Conservation (phyloP, 2,888 invertebrate species). For the Urechis unicinctus region DNA sequence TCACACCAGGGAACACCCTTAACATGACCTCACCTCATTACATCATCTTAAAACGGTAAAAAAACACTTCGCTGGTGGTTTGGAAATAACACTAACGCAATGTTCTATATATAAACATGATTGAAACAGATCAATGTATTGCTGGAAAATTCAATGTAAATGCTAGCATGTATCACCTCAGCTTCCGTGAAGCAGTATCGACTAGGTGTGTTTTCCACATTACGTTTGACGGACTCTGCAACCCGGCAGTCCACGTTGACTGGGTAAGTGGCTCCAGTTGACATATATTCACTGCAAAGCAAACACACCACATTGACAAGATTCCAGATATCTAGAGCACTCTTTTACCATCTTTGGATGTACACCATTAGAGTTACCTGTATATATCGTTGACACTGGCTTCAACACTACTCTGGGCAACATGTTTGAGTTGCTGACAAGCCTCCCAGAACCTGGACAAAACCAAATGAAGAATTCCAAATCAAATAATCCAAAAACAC, state of each 20-base stretch:
- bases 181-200: conserved; percentile 78
- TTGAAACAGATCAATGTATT: not conserved
- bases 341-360: not conserved
- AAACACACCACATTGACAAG: conserved; percentile 1
- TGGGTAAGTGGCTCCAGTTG: conserved; percentile 88
- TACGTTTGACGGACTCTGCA: conserved; percentile 58
- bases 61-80: not conserved
- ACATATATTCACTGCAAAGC: conserved; percentile 71
- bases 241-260: conserved; percentile 95
- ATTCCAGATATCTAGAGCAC: not conserved
- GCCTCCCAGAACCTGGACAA: conserved; percentile 83
- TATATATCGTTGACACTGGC: conserved; percentile 48
- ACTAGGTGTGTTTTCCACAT: conserved; percentile 40
- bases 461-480: not conserved
- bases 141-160: not conserved
- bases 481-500: not conserved
- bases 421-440: conserved; percentile 69
- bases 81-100: not conserved
- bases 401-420: conserved; percentile 68
- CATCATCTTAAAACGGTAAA: too few species aligned
- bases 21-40: too few species aligned
- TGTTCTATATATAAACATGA: not conserved
- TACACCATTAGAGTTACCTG: conserved; percentile 28
- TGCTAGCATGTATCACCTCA: conserved; percentile 72
- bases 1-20: too few species aligned